Evolutionary conservation across 2,888 invertebrate genomes (phyloP).

Genomic region (Julus scanicus): DNA sequence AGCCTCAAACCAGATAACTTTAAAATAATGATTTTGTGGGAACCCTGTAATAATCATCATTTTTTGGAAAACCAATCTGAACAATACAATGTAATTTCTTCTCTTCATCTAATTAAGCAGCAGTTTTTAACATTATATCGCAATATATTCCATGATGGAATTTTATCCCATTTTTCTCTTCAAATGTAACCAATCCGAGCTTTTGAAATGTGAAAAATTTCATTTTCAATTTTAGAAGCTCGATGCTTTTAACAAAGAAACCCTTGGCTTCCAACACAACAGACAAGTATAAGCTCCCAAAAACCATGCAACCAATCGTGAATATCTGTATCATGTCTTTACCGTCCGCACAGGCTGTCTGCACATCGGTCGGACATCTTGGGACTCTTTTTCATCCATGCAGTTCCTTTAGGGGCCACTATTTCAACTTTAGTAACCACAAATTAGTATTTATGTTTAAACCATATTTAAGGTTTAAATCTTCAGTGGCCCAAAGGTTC

Average conservation of each 20-base stretch:
- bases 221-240: background rate
- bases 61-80: background rate
- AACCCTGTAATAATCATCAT: background rate
- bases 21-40: background rate
- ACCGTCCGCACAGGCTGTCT: slow-evolving; percentile 33
- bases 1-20: no score
- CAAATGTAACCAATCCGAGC: slow-evolving; percentile 8
- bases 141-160: background rate
- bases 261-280: slow-evolving; percentile 12
- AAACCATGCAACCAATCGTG: background rate
- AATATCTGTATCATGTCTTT: slow-evolving; percentile 24
- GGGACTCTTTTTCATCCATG: background rate
- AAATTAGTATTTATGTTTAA: background rate
- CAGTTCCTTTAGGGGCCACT: background rate
- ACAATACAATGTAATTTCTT: background rate
- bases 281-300: background rate
- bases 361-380: slow-evolving; percentile 13
- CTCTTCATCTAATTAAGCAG: slow-evolving; percentile 12
- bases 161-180: slow-evolving; percentile 6
- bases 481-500: background rate
- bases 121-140: slow-evolving; percentile 1
- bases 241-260: background rate
- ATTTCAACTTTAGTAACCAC: background rate
- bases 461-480: background rate
- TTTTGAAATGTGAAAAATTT: background rate